Evolutionary conservation across 64 coral and sea anemone species (phyloP).

Genomic region (Pachyseris speciosa): DNA sequence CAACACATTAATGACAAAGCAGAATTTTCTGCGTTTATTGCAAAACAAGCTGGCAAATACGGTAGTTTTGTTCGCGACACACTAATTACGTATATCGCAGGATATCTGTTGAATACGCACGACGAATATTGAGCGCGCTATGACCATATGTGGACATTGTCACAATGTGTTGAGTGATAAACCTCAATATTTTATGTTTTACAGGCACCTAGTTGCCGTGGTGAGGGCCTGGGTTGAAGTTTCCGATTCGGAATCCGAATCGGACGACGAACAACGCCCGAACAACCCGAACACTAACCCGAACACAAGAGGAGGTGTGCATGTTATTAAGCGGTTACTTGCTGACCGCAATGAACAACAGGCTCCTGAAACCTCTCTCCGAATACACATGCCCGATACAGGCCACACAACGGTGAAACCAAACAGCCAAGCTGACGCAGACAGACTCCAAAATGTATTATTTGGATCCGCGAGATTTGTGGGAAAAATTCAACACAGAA

Average conservation of each 20-base stretch:
- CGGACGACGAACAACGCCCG: slow-evolving; percentile 37
- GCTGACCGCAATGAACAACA: not conserved
- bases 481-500: slow-evolving; percentile 51
- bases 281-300: not conserved
- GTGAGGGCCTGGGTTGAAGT: slow-evolving; percentile 82
- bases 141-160: too few species aligned
- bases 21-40: too few species aligned
- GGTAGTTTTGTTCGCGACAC: too few species aligned
- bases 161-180: too few species aligned
- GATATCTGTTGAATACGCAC: too few species aligned
- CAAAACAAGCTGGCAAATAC: too few species aligned
- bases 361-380: not conserved
- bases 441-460: slow-evolving; percentile 25
- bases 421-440: not conserved
- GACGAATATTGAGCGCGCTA: too few species aligned
- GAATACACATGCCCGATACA: slow-evolving; percentile 52
- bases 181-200: not conserved
- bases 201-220: slow-evolving; percentile 66
- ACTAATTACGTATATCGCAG: too few species aligned
- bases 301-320: not conserved
- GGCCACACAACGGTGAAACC: not conserved
- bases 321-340: not conserved
- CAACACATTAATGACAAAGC: too few species aligned
- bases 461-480: slow-evolving; percentile 44
- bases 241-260: slow-evolving; percentile 46